Evolutionary conservation across 1,140 invertebrate genomes (phyloP).

Genomic region (Hylaeus anthracinus): DNA sequence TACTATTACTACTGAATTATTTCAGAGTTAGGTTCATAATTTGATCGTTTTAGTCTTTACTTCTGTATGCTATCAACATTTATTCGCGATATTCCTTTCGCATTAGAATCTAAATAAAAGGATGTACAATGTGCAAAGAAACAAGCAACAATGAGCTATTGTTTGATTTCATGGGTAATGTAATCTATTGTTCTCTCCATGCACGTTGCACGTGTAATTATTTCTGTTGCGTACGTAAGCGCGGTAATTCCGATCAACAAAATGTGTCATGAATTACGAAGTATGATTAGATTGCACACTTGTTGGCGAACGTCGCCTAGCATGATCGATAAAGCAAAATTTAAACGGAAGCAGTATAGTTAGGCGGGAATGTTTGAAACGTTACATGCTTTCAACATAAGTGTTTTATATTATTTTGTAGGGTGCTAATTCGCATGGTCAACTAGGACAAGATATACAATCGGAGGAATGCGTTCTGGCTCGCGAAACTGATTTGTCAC

Average conservation of each 20-base stretch:
- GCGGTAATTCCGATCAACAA: neutral
- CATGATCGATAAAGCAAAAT: neutral
- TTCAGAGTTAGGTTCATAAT: neutral
- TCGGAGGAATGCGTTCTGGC: conserved; percentile 86
- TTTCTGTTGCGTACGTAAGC: neutral
- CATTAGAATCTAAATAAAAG: neutral
- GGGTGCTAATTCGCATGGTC: conserved; percentile 93
- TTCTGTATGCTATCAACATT: neutral
- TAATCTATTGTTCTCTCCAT: conserved; percentile 3
- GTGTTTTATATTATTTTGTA: conserved; percentile 66
- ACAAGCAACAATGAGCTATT: conserved; percentile 26
- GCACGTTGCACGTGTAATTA: neutral
- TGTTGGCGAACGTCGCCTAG: neutral
- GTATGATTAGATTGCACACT: neutral
- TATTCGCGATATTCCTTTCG: neutral
- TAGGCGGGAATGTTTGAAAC: neutral
- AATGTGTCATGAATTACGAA: neutral
- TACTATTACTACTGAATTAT: too few species aligned
- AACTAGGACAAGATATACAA: conserved; percentile 86
- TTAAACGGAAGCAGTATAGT: neutral
- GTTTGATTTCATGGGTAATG: conserved; percentile 55
- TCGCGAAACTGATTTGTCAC: conserved; percentile 78
- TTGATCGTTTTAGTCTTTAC: neutral
- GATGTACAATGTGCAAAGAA: neutral
- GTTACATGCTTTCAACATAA: too few species aligned